These are phyloP conservation scores for Cerastis rubricosa DNA, from an alignment of 2,888 invertebrate genomes.

Conservation along the genomic window DNA sequence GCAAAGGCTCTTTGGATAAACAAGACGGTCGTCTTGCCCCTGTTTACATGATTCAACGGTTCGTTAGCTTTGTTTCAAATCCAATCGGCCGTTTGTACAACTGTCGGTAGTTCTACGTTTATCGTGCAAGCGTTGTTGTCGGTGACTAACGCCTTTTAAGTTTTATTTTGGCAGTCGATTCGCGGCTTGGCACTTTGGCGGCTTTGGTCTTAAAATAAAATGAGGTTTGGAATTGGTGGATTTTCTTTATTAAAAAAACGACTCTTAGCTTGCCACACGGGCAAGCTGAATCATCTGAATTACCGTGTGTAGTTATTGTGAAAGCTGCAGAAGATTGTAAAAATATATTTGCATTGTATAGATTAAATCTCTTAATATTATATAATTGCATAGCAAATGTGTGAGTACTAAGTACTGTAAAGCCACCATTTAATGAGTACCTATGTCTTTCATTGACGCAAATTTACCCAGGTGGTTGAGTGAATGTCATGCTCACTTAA, in stretches of 20 bases:
- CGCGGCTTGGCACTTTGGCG: neutral
- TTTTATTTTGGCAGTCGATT: slow-evolving; percentile 17
- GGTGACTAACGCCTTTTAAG: slow-evolving; percentile 32
- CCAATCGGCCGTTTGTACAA: slow-evolving; percentile 80
- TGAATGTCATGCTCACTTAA: no score
- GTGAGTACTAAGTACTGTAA: no score
- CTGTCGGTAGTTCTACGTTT: slow-evolving; percentile 60
- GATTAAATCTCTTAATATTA: no score
- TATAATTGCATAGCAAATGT: no score
- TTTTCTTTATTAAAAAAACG: neutral
- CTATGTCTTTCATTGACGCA: no score
- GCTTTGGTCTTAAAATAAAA: neutral
- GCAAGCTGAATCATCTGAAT: no score
- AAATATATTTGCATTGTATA: no score
- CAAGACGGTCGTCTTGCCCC: slow-evolving; percentile 89
- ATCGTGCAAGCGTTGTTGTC: slow-evolving; percentile 51
- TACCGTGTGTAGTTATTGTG: no score
- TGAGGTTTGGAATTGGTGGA: neutral
- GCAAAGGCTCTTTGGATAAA: slow-evolving; percentile 90
- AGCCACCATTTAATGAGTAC: no score
- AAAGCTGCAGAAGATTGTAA: no score
- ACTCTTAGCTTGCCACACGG: neutral
- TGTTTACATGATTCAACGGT: slow-evolving; percentile 90
- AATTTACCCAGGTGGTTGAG: no score
- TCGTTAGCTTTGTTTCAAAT: slow-evolving; percentile 91